phyloP scores from a whole-genome alignment of 1,140 invertebrate genomes.

The Cotesia chilonis region DNA sequence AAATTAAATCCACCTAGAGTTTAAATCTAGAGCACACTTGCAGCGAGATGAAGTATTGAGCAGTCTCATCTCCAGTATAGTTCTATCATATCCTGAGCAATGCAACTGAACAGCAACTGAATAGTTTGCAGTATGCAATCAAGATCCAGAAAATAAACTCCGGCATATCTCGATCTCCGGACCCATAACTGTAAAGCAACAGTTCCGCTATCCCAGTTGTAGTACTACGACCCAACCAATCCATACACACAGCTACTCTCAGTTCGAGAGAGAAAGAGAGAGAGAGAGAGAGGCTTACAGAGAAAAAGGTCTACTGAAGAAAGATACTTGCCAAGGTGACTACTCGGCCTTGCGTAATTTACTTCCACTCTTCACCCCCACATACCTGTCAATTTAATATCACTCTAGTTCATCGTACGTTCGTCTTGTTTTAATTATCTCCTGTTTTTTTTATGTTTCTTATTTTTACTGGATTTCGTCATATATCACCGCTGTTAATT shows the following conservation, averaged over 20 bases:
- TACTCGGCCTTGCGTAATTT: constrained; percentile 31
- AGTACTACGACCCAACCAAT: not conserved
- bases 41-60: not conserved
- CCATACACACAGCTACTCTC: not conserved
- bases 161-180: not conserved
- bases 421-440: too few relatives aligned
- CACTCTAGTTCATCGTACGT: too few relatives aligned
- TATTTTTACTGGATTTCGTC: too few relatives aligned
- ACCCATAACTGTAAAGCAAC: constrained; percentile 27
- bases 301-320: too few relatives aligned
- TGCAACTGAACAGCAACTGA: not conserved
- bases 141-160: not conserved
- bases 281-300: not conserved
- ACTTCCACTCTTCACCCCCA: constrained; percentile 11
- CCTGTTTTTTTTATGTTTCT: too few relatives aligned
- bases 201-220: constrained; percentile 14
- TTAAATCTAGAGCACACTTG: not conserved
- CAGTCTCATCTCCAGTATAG: too few relatives aligned
- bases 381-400: constrained; percentile 4
- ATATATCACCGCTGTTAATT: too few relatives aligned
- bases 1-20: not conserved
- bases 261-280: not conserved
- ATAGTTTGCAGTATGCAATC: constrained; percentile 15
- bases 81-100: too few relatives aligned
- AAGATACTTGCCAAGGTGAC: constrained; percentile 26